Percentiles rank a stretch among this genome's conserved stretches.
Evolutionary conservation across 2,113 vertebrate genomes (phyloP).

Genomic region (Stigmatopora nigra): DNA sequence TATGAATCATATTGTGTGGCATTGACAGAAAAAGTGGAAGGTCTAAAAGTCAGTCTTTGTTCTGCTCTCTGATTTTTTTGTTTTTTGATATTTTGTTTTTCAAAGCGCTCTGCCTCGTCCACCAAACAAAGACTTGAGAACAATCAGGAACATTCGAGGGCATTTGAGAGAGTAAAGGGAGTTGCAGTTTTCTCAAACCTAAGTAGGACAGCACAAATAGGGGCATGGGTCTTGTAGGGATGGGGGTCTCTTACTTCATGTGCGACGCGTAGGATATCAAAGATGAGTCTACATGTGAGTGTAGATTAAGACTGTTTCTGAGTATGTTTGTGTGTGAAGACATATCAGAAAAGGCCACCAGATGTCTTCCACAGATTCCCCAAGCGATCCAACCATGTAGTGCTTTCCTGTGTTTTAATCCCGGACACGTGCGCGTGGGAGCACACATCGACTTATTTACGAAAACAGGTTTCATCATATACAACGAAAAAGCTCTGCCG

Average conservation of each 20-base stretch:
- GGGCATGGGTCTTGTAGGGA: conserved; percentile 18
- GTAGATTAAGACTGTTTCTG: conserved; percentile 35
- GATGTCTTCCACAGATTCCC: conserved; percentile 58
- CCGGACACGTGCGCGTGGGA: conserved; percentile 25
- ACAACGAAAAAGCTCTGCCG: not conserved
- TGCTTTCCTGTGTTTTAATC: conserved; percentile 64
- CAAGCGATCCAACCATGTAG: conserved; percentile 53
- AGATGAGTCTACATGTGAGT: conserved; percentile 22
- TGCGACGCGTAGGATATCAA: conserved; percentile 38
- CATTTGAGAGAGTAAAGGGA: conserved; percentile 42
- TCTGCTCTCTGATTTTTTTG: conserved; percentile 13
- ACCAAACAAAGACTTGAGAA: conserved; percentile 54
- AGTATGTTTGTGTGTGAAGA: conserved; percentile 14
- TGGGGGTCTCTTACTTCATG: conserved; percentile 44
- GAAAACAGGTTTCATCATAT: not conserved
- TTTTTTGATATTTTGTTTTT: conserved; percentile 35
- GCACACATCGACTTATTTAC: conserved; percentile 2
- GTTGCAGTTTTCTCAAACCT: conserved; percentile 42
- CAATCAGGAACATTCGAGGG: conserved; percentile 45
- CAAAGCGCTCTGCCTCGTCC: conserved; percentile 40
- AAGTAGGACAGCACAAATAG: conserved; percentile 11
- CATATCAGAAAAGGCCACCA: conserved; percentile 36
- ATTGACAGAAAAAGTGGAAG: conserved; percentile 11
- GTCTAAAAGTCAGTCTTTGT: conserved; percentile 36
- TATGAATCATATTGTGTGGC: conserved; percentile 1